Conservation (phyloP, 2,113 vertebrate genomes). For the Rhynchomys soricoides region DNA sequence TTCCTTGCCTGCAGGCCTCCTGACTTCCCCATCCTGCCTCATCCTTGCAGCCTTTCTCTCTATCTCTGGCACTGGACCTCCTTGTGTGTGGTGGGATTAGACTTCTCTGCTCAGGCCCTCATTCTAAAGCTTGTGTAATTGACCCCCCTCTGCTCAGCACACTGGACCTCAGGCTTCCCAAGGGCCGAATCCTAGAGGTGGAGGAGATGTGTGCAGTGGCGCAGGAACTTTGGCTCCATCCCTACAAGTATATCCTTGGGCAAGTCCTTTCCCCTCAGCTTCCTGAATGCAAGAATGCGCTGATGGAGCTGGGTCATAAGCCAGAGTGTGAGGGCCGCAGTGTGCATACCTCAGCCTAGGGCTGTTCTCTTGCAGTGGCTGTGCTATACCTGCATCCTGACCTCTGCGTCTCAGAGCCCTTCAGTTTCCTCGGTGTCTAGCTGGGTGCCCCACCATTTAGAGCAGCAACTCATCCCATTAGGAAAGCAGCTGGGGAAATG, state of each 20-base stretch:
- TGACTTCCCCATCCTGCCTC: neutral
- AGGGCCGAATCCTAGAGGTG: neutral
- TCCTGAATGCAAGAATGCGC: neutral
- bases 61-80: neutral
- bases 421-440: neutral
- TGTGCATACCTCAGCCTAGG: fast-evolving
- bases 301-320: neutral
- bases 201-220: neutral
- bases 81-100: neutral
- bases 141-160: neutral
- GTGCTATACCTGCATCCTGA: neutral
- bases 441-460: slow-evolving; percentile 62
- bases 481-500: slow-evolving; percentile 70
- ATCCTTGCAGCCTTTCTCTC: neutral
- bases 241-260: neutral
- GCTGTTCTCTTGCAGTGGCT: neutral
- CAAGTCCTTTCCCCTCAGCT: neutral
- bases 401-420: neutral
- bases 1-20: neutral
- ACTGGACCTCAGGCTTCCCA: neutral
- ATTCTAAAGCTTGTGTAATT: neutral
- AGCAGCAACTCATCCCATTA: slow-evolving; percentile 75
- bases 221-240: neutral
- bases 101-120: neutral
- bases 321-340: neutral